Conservation (phyloP, 2,888 invertebrate species). For the Drosophila dives region DNA sequence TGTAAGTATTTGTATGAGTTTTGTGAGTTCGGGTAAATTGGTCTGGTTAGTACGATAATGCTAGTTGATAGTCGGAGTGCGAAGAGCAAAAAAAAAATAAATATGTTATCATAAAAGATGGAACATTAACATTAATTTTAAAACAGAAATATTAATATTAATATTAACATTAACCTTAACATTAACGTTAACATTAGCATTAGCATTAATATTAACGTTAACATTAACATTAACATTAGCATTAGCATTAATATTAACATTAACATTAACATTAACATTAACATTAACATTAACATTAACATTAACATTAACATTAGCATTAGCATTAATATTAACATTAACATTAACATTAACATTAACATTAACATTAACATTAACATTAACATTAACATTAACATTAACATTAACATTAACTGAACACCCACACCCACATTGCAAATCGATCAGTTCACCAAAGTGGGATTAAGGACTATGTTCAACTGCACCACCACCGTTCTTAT, state of each 20-base stretch:
- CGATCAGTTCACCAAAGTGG: conserved; percentile 3
- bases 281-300: not conserved
- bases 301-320: not conserved
- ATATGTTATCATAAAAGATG: conserved; percentile 8
- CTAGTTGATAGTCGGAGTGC: conserved; percentile 17
- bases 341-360: not conserved
- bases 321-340: conserved; percentile 8
- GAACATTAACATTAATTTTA: not conserved
- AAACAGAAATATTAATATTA: not conserved
- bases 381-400: conserved; percentile 12
- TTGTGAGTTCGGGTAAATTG: not conserved
- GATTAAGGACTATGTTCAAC: conserved; percentile 25
- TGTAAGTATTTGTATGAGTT: conserved; percentile 3
- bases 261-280: not conserved
- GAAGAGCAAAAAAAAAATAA: conserved; percentile 1
- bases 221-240: not conserved
- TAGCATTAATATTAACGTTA: conserved; percentile 8
- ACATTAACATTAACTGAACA: conserved; percentile 27
- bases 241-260: not conserved
- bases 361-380: not conserved
- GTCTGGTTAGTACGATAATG: conserved; percentile 29
- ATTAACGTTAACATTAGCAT: not conserved
- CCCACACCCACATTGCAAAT: conserved; percentile 12
- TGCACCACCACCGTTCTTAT: conserved; percentile 30
- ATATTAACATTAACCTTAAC: not conserved